Evolutionary conservation across 2,113 vertebrate genomes (phyloP).

Genomic region (Pontoporia blainvillei): DNA sequence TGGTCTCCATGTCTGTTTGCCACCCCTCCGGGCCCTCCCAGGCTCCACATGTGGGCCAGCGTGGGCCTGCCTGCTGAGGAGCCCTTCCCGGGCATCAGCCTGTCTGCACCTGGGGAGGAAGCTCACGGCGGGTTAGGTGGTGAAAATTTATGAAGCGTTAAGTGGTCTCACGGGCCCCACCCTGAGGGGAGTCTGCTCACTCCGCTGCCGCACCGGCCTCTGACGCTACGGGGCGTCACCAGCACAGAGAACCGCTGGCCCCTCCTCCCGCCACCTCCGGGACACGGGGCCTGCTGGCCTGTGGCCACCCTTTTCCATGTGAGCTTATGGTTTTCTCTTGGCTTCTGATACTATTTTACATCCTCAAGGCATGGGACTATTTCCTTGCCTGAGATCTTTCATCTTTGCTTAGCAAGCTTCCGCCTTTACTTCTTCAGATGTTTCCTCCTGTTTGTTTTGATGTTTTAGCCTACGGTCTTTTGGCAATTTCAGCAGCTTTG

Average conservation of each 20-base stretch:
- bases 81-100: neutral
- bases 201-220: too few relatives aligned
- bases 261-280: neutral
- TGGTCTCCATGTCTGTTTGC: accelerated
- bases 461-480: neutral
- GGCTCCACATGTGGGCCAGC: neutral
- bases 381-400: neutral
- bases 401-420: neutral
- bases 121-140: accelerated
- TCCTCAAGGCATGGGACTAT: neutral
- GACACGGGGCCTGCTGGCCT: neutral
- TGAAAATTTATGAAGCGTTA: neutral
- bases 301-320: neutral
- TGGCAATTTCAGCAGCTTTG: neutral
- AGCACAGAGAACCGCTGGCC: neutral
- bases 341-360: neutral
- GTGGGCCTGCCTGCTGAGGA: neutral
- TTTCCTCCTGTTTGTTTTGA: neutral
- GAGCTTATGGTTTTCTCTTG: accelerated
- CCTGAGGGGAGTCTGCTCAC: neutral
- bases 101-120: accelerated
- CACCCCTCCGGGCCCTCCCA: too few relatives aligned
- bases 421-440: neutral
- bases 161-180: neutral
- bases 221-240: accelerated